A percentile compares a stretch with the other conserved stretches of the same genome.
These are phyloP conservation scores for Oscheius onirici DNA, from an alignment of 2,888 invertebrate genomes.

Conservation along the genomic window DNA sequence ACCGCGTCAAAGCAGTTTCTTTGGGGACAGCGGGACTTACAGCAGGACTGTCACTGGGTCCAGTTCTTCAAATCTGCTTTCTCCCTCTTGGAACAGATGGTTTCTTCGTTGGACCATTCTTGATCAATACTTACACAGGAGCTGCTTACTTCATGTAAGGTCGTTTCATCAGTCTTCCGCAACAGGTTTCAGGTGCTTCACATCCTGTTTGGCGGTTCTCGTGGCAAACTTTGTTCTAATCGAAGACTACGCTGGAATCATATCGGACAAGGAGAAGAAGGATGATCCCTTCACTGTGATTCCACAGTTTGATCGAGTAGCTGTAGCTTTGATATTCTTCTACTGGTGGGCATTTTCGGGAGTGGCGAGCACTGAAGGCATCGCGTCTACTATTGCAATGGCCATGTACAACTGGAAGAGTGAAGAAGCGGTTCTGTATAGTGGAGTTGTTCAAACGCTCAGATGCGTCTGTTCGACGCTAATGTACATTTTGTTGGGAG, in stretches of 20 bases:
- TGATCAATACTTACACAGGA: conserved; percentile 54
- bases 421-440: conserved; percentile 49
- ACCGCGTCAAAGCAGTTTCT: conserved; percentile 50
- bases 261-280: conserved; percentile 38
- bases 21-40: conserved; percentile 51
- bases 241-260: conserved; percentile 50
- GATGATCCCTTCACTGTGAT: conserved; percentile 36
- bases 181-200: background rate
- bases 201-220: background rate
- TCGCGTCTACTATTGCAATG: conserved; percentile 50
- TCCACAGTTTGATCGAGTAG: conserved; percentile 42
- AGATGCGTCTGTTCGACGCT: conserved; percentile 42
- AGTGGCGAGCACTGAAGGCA: conserved; percentile 20
- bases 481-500: conserved; percentile 44
- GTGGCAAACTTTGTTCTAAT: conserved; percentile 24
- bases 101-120: conserved; percentile 33
- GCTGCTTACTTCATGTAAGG: conserved; percentile 46
- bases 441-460: conserved; percentile 46
- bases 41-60: conserved; percentile 51
- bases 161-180: background rate
- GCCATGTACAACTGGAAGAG: conserved; percentile 56
- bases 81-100: conserved; percentile 27
- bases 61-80: conserved; percentile 39
- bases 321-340: conserved; percentile 45
- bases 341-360: conserved; percentile 38